Evolutionary conservation across 2,888 invertebrate species (phyloP), one percentile per base, ranked within the genome.

Genomic region (Branchellion lobata): DNA sequence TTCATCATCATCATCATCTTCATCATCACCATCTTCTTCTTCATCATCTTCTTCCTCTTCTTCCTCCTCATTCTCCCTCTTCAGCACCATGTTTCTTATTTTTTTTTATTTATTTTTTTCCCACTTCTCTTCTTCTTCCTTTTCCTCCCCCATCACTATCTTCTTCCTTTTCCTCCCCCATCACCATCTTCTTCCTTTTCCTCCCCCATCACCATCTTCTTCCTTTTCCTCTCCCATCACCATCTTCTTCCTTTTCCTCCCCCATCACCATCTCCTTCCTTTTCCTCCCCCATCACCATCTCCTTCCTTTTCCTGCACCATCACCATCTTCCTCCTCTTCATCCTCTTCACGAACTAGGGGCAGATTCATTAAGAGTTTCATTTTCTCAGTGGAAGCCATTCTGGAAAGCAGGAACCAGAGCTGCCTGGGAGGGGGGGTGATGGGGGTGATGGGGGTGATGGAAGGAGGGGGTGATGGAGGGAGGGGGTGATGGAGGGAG

Each of bases 401-500:
- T 79, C 68, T 79, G 79, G 53, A 68, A 79, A 27, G 79, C 75
- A 18, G 79, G 79, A 34, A 79, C 75, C 74, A 79, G 33, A 29
- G 79, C 74, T 29, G 75, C 79, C 79, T 79, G 51, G 18, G 33
- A n/a, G 69, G 8, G 8, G 69, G 8, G 8, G 69, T 69, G 8
- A 31, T 27, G 8, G 34, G 3, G 3, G 69, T 69, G 8, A n/a
- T 34, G 5, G 65, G 3, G 3, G 65, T 65, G 3, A 31, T 75
- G 93, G 71, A 65, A 72, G 81, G 95, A 95, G 90, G 96, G 94
- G 88, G 96, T 96, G 86, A 96, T 93, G 92, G 85, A 95, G 27
- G 71, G 27, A n/a, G 53, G 27, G 92, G 84, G 95, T 81, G 96
- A 96, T 86, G 95, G 95, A 90, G 94, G 94, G 84, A 95, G 93